phyloP scores from a whole-genome alignment of 2,113 vertebrate genomes.

The Melanostigma gelatinosum region DNA sequence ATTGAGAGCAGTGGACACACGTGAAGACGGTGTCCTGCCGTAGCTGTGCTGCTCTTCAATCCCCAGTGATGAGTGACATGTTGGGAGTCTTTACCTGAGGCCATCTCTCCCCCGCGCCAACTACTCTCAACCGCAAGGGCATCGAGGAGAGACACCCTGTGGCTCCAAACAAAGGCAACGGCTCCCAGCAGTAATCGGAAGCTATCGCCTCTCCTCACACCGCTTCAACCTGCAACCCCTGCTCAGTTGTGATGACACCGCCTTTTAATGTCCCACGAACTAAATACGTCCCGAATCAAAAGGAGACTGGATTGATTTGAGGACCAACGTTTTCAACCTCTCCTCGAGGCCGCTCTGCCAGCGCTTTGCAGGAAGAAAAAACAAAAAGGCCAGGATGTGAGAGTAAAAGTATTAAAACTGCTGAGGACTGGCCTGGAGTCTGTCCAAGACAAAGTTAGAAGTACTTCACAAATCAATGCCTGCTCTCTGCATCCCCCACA shows the following conservation, averaged over 20 bases:
- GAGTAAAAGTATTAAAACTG: constrained; percentile 71
- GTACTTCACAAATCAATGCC: constrained; percentile 80
- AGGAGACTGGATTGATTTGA: constrained; percentile 58
- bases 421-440: constrained; percentile 73
- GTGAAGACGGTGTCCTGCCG: constrained; percentile 36
- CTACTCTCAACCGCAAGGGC: constrained; percentile 72
- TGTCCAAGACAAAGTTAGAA: constrained; percentile 76
- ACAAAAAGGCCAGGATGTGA: constrained; percentile 56
- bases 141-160: constrained; percentile 70
- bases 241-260: constrained; percentile 64
- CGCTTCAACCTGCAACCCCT: constrained; percentile 57
- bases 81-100: constrained; percentile 69
- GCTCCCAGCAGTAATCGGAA: constrained; percentile 70
- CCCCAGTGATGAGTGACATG: constrained; percentile 66
- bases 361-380: constrained; percentile 37
- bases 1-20: constrained; percentile 42
- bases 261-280: constrained; percentile 66
- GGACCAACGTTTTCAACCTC: constrained; percentile 45
- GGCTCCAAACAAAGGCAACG: constrained; percentile 69
- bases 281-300: constrained; percentile 57
- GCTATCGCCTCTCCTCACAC: constrained; percentile 54
- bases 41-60: constrained; percentile 44
- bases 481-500: constrained; percentile 69
- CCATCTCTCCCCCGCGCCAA: constrained; percentile 56
- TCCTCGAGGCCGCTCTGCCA: constrained; percentile 66